These are phyloP conservation scores for Eucera pruinosa DNA, from an alignment of 2,888 invertebrate species.

Conservation along the genomic window DNA sequence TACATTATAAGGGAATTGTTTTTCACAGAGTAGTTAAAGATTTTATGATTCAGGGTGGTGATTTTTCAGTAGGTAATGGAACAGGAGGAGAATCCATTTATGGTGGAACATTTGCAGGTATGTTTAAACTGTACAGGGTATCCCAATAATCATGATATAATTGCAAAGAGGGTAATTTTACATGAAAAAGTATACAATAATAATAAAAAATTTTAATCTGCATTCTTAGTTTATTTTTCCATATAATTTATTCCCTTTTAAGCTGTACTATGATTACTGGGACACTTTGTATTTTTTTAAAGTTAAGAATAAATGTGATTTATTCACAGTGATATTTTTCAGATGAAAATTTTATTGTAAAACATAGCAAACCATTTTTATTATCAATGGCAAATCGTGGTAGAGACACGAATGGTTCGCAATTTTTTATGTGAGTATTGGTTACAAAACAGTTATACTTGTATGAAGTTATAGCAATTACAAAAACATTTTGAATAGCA, in stretches of 20 bases:
- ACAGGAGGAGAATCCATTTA: slow-evolving; percentile 99
- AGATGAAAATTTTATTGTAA: slow-evolving; percentile 97
- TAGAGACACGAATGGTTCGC: slow-evolving; percentile 98
- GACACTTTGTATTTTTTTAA: neutral
- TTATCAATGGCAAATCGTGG: slow-evolving; percentile 99
- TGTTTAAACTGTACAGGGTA: too few relatives aligned
- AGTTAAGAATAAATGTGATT: neutral
- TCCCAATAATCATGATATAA: too few relatives aligned
- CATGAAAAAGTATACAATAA: too few relatives aligned
- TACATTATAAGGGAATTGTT: slow-evolving; percentile 95
- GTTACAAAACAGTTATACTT: slow-evolving; percentile 13
- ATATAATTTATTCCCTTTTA: too few relatives aligned
- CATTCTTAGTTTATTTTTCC: too few relatives aligned
- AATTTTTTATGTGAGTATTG: slow-evolving; percentile 98
- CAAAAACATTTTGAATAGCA: slow-evolving; percentile 18
- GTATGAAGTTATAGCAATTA: slow-evolving; percentile 19
- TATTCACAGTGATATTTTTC: slow-evolving; percentile 77
- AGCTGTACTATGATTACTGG: too few relatives aligned
- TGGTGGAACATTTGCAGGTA: slow-evolving; percentile 98
- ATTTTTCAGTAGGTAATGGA: slow-evolving; percentile 96
- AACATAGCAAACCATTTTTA: slow-evolving; percentile 95
- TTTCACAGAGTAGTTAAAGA: slow-evolving; percentile 98
- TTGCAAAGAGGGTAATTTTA: too few relatives aligned
- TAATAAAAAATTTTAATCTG: too few relatives aligned
- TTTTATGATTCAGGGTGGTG: slow-evolving; percentile 98